Base-by-base conservation (phyloP, 92 coral and sea anemone genomes). In the Epizoanthus stellaris region DNA sequence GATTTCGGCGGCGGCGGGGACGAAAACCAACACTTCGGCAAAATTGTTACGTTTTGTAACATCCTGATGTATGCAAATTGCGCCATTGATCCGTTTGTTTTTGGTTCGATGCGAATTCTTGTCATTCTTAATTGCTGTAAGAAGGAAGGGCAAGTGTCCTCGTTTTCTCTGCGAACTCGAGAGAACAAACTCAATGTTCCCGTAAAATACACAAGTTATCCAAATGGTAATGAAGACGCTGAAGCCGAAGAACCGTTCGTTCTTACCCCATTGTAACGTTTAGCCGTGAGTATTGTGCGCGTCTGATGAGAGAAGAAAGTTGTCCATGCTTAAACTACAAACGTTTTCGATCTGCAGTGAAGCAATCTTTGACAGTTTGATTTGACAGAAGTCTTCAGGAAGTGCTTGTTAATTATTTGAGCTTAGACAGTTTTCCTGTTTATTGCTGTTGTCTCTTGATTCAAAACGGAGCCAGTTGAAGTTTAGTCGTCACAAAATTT, bases 61-160 rank as follows among this genome's bases (percentile, higher is more conserved):
- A 94, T 88, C 25, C 73, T 95, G 36, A 88, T 96, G 60, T 94
- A 97, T 73, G 85, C 85, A 1, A 97, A 93, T 82, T 91, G 95
- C 76, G 95, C 92, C 61, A 76, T 97, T 40, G 88, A 97, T 63
- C 99, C 99, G 5, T 91, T 97, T 39, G 89, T 97, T 4, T 90
- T 97, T 60, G 98, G 99, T 7, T 94, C 92, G 6, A 85, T 91
- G 58, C 83, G 83, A 62, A 63, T 79, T 20, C 20, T 62, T 56
- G 11, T 14, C 67, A 10, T 61, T 61, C 4, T 36, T 1, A 63
- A 79, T 23, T 79, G 72, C 30, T 62, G 62, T 52, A 79, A 79
- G 40, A 14, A 42, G n/a, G 43, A 79, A 5, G 47, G 5, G n/a
- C 21, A 12, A 17, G 14, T 20, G 9, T 21, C 72, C 20, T 79